Percentiles rank a stretch among this genome's conserved stretches.
Evolutionary conservation across 2,888 invertebrate genomes (phyloP).

Genomic region (Lasioglossum marginatum): DNA sequence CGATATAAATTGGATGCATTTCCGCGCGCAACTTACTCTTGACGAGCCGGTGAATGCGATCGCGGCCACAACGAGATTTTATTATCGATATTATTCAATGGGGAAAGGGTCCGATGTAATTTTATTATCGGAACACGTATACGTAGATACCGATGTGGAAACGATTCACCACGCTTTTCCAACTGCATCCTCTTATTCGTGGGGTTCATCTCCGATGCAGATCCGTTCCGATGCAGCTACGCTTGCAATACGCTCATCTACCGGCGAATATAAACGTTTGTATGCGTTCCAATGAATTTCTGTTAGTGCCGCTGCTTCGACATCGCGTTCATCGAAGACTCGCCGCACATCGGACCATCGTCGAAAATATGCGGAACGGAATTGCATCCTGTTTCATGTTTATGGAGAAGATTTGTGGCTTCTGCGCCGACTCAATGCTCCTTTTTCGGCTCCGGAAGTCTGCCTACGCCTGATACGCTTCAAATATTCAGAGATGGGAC

Average conservation of each 20-base stretch:
- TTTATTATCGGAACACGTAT: conserved; percentile 65
- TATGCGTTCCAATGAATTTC: conserved; percentile 44
- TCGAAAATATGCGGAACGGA: conserved; percentile 37
- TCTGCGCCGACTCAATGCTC: neutral
- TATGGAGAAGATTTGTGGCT: conserved; percentile 7
- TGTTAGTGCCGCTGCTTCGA: conserved; percentile 21
- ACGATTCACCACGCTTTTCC: conserved; percentile 37
- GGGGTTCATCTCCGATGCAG: conserved; percentile 20
- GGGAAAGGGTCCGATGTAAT: conserved; percentile 53
- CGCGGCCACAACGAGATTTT: conserved; percentile 58
- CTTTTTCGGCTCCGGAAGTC: neutral
- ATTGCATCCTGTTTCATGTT: conserved; percentile 28
- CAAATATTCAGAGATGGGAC: neutral
- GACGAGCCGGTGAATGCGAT: conserved; percentile 33
- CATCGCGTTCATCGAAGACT: conserved; percentile 1
- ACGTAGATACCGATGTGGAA: neutral
- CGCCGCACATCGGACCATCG: neutral
- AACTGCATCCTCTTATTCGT: neutral
- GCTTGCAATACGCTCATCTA: neutral
- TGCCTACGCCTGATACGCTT: neutral
- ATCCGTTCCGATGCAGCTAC: conserved; percentile 30
- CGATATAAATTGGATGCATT: conserved; percentile 68
- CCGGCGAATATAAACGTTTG: conserved; percentile 43
- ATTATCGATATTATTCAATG: conserved; percentile 66
- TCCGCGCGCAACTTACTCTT: conserved; percentile 58